Percentiles rank a stretch among this genome's conserved stretches.
phyloP scores from a whole-genome alignment of 2,888 invertebrate genomes.

The Cantharis flavilabris region DNA sequence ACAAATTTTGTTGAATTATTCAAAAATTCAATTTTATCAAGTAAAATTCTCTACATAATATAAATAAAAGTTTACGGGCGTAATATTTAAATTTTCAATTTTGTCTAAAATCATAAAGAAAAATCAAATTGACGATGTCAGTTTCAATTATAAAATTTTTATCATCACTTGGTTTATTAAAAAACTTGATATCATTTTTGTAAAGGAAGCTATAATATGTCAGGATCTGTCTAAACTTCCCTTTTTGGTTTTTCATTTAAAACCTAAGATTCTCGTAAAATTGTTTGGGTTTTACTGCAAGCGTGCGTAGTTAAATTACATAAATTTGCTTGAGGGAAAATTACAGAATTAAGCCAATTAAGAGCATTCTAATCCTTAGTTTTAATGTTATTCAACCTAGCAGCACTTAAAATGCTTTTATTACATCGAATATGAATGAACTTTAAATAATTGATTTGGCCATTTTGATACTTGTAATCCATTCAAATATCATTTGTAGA shows the following conservation, averaged over 20 bases:
- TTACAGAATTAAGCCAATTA: neutral
- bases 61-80: neutral
- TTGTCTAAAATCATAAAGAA: neutral
- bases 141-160: neutral
- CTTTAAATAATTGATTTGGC: neutral
- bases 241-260: neutral
- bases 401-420: neutral
- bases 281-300: neutral
- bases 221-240: neutral
- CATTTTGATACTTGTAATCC: too few species aligned
- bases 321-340: neutral
- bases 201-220: neutral
- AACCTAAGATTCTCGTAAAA: neutral
- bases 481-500: too few species aligned
- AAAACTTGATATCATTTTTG: neutral
- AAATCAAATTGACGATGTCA: neutral
- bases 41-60: neutral
- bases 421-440: neutral
- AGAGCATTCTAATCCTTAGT: neutral
- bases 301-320: neutral
- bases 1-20: neutral
- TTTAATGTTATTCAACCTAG: neutral
- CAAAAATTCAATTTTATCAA: neutral
- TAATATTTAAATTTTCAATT: neutral
- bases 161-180: neutral